Conservation (phyloP, 1,140 invertebrate species). For the Temnothorax curvispinosus region DNA sequence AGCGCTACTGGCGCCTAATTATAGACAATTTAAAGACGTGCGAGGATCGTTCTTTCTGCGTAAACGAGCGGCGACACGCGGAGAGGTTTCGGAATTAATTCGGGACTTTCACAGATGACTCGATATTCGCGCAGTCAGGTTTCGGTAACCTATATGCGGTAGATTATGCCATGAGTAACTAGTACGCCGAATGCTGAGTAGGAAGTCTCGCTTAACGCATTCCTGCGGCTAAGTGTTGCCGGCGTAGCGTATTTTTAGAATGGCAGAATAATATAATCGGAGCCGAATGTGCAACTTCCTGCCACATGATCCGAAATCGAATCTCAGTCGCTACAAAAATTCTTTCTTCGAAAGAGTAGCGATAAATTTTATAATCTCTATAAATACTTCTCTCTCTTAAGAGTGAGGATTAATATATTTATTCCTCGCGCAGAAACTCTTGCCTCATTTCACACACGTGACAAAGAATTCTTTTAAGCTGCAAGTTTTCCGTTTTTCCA, state of each 20-base stretch:
- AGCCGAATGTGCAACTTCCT: constrained; percentile 58
- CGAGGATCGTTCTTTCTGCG: neutral
- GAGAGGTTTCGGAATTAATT: constrained; percentile 6
- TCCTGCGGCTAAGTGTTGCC: constrained; percentile 64
- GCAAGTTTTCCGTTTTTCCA: neutral
- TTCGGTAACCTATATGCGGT: neutral
- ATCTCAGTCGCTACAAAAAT: neutral
- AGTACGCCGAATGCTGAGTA: constrained; percentile 38
- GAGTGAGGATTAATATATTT: neutral
- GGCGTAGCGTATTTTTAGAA: constrained; percentile 70
- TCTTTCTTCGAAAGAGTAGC: neutral
- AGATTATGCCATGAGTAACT: neutral
- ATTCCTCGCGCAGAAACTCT: neutral
- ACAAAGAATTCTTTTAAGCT: neutral
- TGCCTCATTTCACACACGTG: neutral
- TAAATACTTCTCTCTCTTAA: neutral
- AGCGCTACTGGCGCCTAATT: constrained; percentile 19
- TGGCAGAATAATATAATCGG: constrained; percentile 56
- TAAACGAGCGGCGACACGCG: neutral
- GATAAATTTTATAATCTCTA: neutral
- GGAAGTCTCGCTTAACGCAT: constrained; percentile 70
- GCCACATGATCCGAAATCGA: constrained; percentile 26
- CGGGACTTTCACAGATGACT: neutral
- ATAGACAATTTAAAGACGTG: neutral
- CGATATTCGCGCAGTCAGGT: neutral